Evolutionary conservation across 1,140 invertebrate genomes (phyloP), one percentile per base, ranked within the genome.

Genomic region (Galleria mellonella): DNA sequence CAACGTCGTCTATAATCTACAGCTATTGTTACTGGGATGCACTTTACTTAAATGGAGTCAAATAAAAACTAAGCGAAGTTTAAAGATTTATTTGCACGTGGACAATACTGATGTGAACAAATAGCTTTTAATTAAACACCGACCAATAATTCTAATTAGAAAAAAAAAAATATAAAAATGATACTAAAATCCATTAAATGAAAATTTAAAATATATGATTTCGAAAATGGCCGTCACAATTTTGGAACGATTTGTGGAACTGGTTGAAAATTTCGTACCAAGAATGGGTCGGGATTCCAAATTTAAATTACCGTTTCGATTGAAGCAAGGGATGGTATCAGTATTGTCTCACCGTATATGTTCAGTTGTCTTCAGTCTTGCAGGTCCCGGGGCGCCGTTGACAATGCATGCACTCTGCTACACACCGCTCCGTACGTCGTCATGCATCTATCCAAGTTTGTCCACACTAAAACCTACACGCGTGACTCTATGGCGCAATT

Each of bases 21-120:
- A 57, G 55, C 75, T 79, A 82, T 69, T 52, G 57, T 64, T 79
- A 83, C 78, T 83, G 78, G 78, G 78, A 83, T 83, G 78, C 78
- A 83, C 78, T 81, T 74, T 62, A 69, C 62, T 66, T 62, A 65
- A 23, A 23, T 23, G 17, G 17, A 23, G 56, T 60, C 52, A 68
- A 62, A 64, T 62, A 69, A 67, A 64, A 61, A 51, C 64, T 72
- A 74, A 71, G 64, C 66, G 52, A 57, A 29, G n/a, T 40, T 23
- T 23, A 23, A 23, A 33, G 9, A 37, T 37, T 14, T 17, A 37
- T 37, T 37, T 15, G 4, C 8, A 32, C 35, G 27, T 32, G 9
- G 6, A 33, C 15, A n/a, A 41, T 40, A 43, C 29, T 39, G 15
- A 43, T 32, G 9, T 49, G 32, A 37, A 15, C 14, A 12, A 12